A percentile compares a stretch with the other conserved stretches of the same genome.
Evolutionary conservation across 2,888 invertebrate genomes (phyloP).

Genomic region (Clepsis dumicolana): DNA sequence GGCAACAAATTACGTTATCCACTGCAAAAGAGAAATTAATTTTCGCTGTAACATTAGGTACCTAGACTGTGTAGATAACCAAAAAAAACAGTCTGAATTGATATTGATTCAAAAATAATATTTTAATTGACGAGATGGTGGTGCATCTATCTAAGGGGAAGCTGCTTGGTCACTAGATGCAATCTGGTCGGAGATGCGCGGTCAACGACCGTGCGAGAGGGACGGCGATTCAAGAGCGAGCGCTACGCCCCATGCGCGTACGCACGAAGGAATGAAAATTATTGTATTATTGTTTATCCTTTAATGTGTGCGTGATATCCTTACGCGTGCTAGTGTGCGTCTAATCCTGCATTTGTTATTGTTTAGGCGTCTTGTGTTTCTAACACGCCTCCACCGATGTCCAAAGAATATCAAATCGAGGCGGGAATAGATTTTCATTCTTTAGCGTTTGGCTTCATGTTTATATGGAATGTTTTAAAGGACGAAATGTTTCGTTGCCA

Average conservation of each 20-base stretch:
- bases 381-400: constrained; percentile 57
- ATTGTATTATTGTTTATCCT: constrained; percentile 80
- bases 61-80: not conserved
- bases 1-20: not conserved
- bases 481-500: constrained; percentile 36
- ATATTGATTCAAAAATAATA: constrained; percentile 62
- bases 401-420: constrained; percentile 62
- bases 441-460: constrained; percentile 33
- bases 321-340: constrained; percentile 59
- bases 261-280: constrained; percentile 84
- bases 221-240: constrained; percentile 66
- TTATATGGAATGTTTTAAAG: constrained; percentile 39
- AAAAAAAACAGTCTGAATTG: constrained; percentile 22
- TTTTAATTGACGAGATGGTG: constrained; percentile 81
- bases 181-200: constrained; percentile 83
- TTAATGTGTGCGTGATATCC: constrained; percentile 56
- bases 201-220: constrained; percentile 79
- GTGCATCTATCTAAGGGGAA: constrained; percentile 77
- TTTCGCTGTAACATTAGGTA: not conserved
- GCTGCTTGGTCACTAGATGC: constrained; percentile 84
- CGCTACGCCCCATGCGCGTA: constrained; percentile 78
- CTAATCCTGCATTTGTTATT: constrained; percentile 70
- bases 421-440: constrained; percentile 51
- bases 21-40: not conserved
- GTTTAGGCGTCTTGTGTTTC: constrained; percentile 57